Evolutionary conservation across 2,797 vertebrate species (phyloP), one percentile per base, ranked within the genome.

Genomic region (Glossophaga mutica): DNA sequence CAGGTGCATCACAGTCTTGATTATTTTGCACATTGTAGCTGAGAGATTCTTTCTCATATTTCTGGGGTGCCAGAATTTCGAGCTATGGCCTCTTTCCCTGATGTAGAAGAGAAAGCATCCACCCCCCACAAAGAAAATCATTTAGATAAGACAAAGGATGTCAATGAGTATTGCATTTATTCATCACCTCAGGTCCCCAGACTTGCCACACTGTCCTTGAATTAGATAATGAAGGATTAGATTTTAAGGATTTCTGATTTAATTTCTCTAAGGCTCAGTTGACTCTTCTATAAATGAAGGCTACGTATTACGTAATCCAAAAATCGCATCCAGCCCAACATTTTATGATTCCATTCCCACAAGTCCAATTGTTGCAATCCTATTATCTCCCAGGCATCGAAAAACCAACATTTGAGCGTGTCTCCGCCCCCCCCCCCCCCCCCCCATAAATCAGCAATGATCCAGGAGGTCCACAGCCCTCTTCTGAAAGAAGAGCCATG

Each of bases 271-370:
- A 65, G 29, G 37, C 19, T 93, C 67, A 65, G n/a, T 48, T 68
- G 50, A 79, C 4, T 70, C n/a, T n/a, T 96, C 67, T 62, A 37
- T 34, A 94, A 93, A 59, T 59, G 34, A 76, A 55, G 32, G 9
- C 32, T 42, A 52, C 24, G 3, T 34, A 85, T 48, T 57, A 76
- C 26, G 14, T 81, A 81, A 88, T 74, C 24, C 48, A 6, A 74
- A 94, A 62, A 55, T 82, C 65, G 71, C 4, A 37, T 89, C 14
- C 74, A 94, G 48, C 55, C 26, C 55, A 29, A 44, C 11, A 87
- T 87, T 85, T 87, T 81, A 88, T 84, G 34, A 89, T 82, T 91
- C 44, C 16, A 37, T 91, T 81, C n/a, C 73, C 65, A 90, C 71
- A 88, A 37, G 57, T 70, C n/a, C 37, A 81, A 22, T 5, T 68